Evolutionary conservation across 2,113 vertebrate species (phyloP), one percentile per base, ranked within the genome.

Genomic region (Oncorhynchus clarkii): DNA sequence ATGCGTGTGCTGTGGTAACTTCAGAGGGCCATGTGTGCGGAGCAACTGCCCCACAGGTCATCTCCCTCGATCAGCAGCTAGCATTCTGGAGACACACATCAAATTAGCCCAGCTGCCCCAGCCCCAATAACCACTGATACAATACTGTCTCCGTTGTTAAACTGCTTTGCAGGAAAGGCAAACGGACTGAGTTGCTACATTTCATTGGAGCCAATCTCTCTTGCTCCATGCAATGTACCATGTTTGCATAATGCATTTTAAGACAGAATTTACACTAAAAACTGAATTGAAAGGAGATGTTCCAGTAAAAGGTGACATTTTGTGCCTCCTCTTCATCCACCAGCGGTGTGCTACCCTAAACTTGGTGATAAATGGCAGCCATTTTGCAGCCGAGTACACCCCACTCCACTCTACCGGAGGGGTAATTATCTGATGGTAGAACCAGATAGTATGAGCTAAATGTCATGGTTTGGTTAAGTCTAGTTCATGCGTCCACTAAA

Each of bases 301-400:
- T 67, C 8, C 2, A 4, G 31, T 16, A 39, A 48, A 24, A 26
- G 45, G 68, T 48, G n/a, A 11, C 34, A 9, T 22, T 22, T 64
- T 49, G 34, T 70, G 20, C 22, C 18, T 49, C 67, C 16, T 67
- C 24, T 11, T 34, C 4, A 45, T 39, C 67, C 31, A 69, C 67
- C 18, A 34, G 9, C 4, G 9, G 20, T 29, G 4, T 34, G 16
- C 18, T 20, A 14, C 31, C 16, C 14, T 45, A 29, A 20, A 16
- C 31, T 22, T 45, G 31, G 67, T 70, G 34, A 70, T 70, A 48
- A 51, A 70, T 70, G 45, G 68, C 34, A 48, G 39, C 68, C 45
- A 48, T 49, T 70, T 48, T 70, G 22, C 34, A 48, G n/a, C 68
- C 11, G 4, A 70, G 34, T 11, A n/a, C 45, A 48, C 39, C 39